These are phyloP conservation scores for Phylloscopus collybita DNA, from an alignment of 2,797 vertebrate species.

Conservation along the genomic window DNA sequence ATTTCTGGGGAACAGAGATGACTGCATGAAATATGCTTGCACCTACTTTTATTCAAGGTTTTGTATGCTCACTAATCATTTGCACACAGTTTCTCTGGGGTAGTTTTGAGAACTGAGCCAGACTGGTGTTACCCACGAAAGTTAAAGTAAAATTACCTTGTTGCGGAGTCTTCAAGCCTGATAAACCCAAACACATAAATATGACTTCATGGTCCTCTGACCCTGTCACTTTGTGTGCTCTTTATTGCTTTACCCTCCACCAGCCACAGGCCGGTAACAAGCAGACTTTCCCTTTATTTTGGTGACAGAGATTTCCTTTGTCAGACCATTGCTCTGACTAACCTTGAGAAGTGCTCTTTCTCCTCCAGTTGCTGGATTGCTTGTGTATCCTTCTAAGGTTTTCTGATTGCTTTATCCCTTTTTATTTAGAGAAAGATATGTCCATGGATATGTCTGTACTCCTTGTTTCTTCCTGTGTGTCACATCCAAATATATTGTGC, in stretches of 20 bases:
- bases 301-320: neutral
- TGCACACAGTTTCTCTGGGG: neutral
- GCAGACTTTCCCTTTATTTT: neutral
- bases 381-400: neutral
- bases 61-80: neutral
- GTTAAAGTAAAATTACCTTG: neutral
- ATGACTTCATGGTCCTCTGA: neutral
- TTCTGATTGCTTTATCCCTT: neutral
- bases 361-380: neutral
- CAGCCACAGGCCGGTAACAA: neutral
- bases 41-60: neutral
- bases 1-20: neutral
- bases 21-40: neutral
- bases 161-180: neutral
- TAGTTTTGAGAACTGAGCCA: neutral
- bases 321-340: neutral
- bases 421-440: neutral
- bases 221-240: neutral
- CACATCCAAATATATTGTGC: neutral
- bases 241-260: constrained; percentile 23
- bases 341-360: neutral
- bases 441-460: neutral
- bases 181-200: constrained; percentile 10
- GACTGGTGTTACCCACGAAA: neutral
- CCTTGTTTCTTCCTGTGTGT: neutral